Percentiles rank a stretch among this genome's conserved stretches.
Evolutionary conservation across 2,888 invertebrate species (phyloP).

Genomic region (Lycaena phlaeas): DNA sequence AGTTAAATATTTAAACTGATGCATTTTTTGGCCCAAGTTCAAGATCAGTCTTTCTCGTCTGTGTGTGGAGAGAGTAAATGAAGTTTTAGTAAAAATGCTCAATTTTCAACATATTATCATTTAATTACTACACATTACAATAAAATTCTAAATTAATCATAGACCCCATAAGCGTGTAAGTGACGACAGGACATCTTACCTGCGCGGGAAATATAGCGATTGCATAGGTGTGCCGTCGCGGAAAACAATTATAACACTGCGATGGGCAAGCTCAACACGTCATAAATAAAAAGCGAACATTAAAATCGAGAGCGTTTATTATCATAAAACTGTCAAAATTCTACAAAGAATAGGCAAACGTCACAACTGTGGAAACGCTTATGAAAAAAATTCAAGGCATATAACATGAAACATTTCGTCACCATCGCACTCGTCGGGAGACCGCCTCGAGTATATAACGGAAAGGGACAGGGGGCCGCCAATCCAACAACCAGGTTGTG

Average conservation of each 20-base stretch:
- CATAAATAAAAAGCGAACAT: slow-evolving; percentile 42
- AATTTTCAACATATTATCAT: slow-evolving; percentile 5
- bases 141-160: slow-evolving; percentile 8
- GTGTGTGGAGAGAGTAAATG: neutral
- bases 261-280: slow-evolving; percentile 19
- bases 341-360: slow-evolving; percentile 71
- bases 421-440: slow-evolving; percentile 25
- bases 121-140: slow-evolving; percentile 7
- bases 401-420: slow-evolving; percentile 44
- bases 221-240: slow-evolving; percentile 2
- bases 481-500: slow-evolving; percentile 73
- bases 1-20: neutral
- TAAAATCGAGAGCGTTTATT: slow-evolving; percentile 65
- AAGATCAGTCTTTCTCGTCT: neutral
- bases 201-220: slow-evolving; percentile 7
- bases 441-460: slow-evolving; percentile 10
- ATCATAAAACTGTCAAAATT: slow-evolving; percentile 68
- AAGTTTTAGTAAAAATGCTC: slow-evolving; percentile 6
- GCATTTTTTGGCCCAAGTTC: neutral
- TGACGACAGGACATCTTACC: slow-evolving; percentile 7
- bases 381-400: slow-evolving; percentile 64
- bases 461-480: slow-evolving; percentile 62
- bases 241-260: neutral
- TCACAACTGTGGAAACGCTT: slow-evolving; percentile 69
- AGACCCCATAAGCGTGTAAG: slow-evolving; percentile 7